phyloP scores from a whole-genome alignment of 1,140 invertebrate genomes.

The Copidosoma floridanum region DNA sequence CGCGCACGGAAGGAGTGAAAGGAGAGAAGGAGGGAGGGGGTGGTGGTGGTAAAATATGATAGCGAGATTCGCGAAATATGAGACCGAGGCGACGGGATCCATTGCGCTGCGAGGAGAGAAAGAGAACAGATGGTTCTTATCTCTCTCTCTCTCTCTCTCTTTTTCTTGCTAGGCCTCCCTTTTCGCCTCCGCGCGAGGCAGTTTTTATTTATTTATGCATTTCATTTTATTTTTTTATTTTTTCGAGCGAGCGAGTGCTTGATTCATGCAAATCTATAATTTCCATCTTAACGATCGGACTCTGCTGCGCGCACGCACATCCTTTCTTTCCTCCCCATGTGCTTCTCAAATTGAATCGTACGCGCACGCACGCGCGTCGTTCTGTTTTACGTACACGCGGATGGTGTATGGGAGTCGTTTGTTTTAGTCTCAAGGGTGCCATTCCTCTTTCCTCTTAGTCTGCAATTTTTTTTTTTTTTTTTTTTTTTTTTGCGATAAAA shows the following conservation, averaged over 20 bases:
- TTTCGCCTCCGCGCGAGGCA: too few relatives aligned
- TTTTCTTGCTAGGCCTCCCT: not conserved
- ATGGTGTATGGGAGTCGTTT: too few relatives aligned
- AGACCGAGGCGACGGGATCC: conserved; percentile 37
- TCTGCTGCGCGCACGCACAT: not conserved
- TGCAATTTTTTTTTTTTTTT: too few relatives aligned
- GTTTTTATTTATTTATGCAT: too few relatives aligned
- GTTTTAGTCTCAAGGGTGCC: too few relatives aligned
- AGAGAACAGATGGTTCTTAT: too few relatives aligned
- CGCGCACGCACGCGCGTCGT: not conserved
- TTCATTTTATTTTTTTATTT: not conserved
- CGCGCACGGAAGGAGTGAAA: conserved; percentile 15
- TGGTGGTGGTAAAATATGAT: conserved; percentile 43
- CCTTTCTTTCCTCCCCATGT: not conserved
- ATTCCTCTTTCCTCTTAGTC: too few relatives aligned
- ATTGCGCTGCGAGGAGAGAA: conserved; percentile 34
- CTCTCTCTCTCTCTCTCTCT: conserved; percentile 10
- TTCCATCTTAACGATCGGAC: conserved; percentile 1
- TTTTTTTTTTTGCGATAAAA: too few relatives aligned
- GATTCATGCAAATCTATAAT: conserved; percentile 23
- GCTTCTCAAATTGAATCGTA: not conserved
- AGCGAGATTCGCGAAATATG: conserved; percentile 44
- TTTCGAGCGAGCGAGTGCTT: not conserved
- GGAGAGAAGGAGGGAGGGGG: not conserved
- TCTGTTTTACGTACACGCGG: too few relatives aligned